Evolutionary conservation across 2,113 vertebrate genomes (phyloP), one percentile per base, ranked within the genome.

Genomic region (Puffinus mauretanicus): DNA sequence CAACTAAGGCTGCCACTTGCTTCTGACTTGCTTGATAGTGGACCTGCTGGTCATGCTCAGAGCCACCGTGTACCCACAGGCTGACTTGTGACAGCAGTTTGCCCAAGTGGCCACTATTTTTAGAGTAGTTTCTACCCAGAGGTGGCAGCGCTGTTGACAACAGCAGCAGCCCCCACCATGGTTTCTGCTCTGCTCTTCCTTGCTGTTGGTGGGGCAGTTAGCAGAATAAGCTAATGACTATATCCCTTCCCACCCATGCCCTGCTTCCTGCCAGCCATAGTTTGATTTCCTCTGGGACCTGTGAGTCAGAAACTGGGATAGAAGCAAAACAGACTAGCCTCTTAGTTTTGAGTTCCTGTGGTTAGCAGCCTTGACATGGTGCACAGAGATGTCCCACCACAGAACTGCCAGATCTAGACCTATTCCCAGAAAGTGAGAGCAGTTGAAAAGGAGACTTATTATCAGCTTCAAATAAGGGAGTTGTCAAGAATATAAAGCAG

Each of bases 261-360:
- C 32, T 55, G 42, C 73, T 87, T 93, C 93, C 91, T 94, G 85
- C 71, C 55, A 86, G 51, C 54, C 0, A 1, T 26, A 40, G 34
- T 67, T 52, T 87, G 52, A 58, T 64, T 86, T 79, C 90, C 75
- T 13, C 13, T 70, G 92, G 67, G 90, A 85, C 38, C 36, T 51
- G 21, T 90, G 92, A 94, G 71, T 96, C 85, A 96, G 78, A 77
- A 82, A 29, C 29, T 66, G 51, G 62, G 72, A 77, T 66, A 54
- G 58, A 93, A 47, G 62, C 34, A 72, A 42, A 93, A 96, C 70
- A 93, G 82, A 60, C 36, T 42, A 51, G 25, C 25, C 46, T 91
- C 66, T 86, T 54, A 54, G 36, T 73, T 85, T 42, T 79, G 55
- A 67, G 36, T 55, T 86, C 87, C 22, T 1, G 2, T 90, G 70